phyloP scores from a whole-genome alignment of 2,797 vertebrate species.

The Crenichthys baileyi region DNA sequence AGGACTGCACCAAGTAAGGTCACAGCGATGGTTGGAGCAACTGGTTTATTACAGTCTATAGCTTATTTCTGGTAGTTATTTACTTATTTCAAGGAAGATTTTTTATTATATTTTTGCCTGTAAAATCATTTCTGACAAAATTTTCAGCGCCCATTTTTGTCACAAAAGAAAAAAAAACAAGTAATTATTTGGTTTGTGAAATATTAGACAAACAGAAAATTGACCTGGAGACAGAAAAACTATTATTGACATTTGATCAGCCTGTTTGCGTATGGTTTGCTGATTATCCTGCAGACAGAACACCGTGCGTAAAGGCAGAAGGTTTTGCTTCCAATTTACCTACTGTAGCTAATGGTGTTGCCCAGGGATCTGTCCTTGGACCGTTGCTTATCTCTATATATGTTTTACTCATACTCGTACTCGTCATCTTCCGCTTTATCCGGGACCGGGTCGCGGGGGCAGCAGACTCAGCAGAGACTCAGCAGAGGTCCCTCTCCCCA shows the following conservation, averaged over 20 bases:
- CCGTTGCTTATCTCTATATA: not conserved
- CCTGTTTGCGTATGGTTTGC: not conserved
- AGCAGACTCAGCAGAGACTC: too few species aligned
- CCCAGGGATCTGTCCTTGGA: not conserved
- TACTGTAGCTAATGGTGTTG: not conserved
- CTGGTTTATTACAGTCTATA: not conserved
- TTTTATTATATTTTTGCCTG: too few species aligned
- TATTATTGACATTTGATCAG: not conserved
- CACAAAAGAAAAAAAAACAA: not conserved
- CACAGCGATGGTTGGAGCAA: not conserved
- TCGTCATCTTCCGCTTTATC: too few species aligned
- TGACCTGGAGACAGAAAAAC: not conserved
- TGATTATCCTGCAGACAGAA: not conserved
- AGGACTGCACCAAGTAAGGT: conserved; percentile 93
- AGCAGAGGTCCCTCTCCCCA: too few species aligned
- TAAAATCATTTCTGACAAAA: not conserved
- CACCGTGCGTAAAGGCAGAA: not conserved
- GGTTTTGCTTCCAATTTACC: not conserved
- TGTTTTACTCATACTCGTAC: too few species aligned
- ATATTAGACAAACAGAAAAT: not conserved
- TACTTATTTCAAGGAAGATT: not conserved
- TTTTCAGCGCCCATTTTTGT: not conserved
- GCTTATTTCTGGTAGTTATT: too few species aligned
- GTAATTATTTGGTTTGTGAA: not conserved
- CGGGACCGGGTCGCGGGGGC: too few species aligned